phyloP scores from a whole-genome alignment of 2,888 invertebrate species.

The Polydrusus cervinus region DNA sequence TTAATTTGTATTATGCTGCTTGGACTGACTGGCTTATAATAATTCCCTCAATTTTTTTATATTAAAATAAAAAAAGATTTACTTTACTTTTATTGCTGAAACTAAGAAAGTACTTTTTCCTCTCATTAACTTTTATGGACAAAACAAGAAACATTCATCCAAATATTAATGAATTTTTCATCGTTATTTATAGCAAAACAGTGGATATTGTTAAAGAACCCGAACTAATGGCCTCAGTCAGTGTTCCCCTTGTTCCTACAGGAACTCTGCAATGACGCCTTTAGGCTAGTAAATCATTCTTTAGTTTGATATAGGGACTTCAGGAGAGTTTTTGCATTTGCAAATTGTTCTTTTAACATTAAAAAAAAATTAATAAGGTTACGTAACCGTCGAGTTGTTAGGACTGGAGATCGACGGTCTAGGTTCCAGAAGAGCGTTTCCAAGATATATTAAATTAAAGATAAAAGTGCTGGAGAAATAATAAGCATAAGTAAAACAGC shows the following conservation, averaged over 20 bases:
- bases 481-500: too few species aligned
- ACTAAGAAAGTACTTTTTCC: background rate
- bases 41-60: too few species aligned
- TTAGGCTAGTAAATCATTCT: constrained; percentile 22
- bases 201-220: constrained; percentile 24
- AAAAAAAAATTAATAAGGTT: too few species aligned
- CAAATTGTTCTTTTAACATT: background rate
- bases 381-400: too few species aligned
- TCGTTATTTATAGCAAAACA: constrained; percentile 25
- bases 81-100: too few species aligned
- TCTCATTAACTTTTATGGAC: constrained; percentile 16
- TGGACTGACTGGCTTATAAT: too few species aligned
- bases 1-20: too few species aligned
- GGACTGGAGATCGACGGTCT: too few species aligned
- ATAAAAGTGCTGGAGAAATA: too few species aligned
- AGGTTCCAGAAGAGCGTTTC: too few species aligned
- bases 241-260: constrained; percentile 20
- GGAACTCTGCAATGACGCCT: constrained; percentile 25
- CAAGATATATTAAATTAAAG: too few species aligned
- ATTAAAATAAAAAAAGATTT: too few species aligned
- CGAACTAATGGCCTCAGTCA: constrained; percentile 24
- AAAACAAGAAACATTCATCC: constrained; percentile 20
- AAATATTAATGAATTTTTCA: constrained; percentile 14
- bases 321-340: constrained; percentile 8
- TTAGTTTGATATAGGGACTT: constrained; percentile 11